phyloP scores from a whole-genome alignment of 2,888 invertebrate species.

The Junonia oenone region DNA sequence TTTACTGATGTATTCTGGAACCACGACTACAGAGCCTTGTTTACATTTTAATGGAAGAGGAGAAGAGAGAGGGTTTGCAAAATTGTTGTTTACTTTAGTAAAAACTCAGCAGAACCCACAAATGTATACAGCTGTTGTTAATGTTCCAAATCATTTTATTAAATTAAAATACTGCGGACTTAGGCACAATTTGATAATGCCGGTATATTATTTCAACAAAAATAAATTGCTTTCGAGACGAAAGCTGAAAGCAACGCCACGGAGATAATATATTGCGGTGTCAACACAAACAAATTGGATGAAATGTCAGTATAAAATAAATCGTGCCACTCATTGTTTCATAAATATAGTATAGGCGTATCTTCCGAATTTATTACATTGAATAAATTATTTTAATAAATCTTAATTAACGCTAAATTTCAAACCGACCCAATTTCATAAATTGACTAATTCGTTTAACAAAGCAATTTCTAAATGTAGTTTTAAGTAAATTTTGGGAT shows the following conservation, averaged over 20 bases:
- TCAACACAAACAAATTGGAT: constrained; percentile 20
- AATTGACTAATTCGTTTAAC: background rate
- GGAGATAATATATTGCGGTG: constrained; percentile 16
- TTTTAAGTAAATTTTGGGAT: background rate
- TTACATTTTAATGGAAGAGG: constrained; percentile 67
- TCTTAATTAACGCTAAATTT: background rate
- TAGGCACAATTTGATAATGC: constrained; percentile 4
- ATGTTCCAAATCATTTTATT: background rate
- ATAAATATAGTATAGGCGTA: background rate
- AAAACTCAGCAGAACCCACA: constrained; percentile 36
- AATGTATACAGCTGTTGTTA: constrained; percentile 7
- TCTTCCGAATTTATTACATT: background rate
- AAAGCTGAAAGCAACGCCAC: constrained; percentile 7
- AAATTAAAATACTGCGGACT: background rate
- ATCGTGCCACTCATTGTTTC: constrained; percentile 7
- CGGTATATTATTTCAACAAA: constrained; percentile 10
- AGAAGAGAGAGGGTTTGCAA: constrained; percentile 51
- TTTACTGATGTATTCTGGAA: constrained; percentile 10
- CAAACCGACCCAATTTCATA: background rate
- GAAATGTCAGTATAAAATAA: constrained; percentile 6
- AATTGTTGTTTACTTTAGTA: constrained; percentile 50
- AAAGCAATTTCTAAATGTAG: background rate
- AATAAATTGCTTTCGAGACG: constrained; percentile 17
- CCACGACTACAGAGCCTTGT: constrained; percentile 31
- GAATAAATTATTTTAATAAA: background rate